These are phyloP conservation scores for Arrhopalites spinosus DNA, from an alignment of 2,888 invertebrate genomes.

Conservation along the genomic window DNA sequence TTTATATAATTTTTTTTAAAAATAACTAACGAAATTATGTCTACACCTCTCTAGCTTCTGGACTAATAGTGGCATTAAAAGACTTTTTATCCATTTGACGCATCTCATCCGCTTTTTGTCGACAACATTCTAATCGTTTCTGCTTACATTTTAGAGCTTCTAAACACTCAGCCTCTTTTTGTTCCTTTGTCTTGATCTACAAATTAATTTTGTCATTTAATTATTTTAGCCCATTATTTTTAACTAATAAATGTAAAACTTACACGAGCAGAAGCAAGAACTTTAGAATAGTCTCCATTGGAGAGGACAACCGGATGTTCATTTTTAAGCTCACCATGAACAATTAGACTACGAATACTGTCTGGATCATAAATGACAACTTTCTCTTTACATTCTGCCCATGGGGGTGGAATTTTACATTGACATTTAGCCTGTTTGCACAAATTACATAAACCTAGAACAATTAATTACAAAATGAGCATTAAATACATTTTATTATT, in stretches of 20 bases:
- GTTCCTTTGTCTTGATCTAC: slow-evolving; percentile 44
- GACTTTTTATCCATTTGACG: slow-evolving; percentile 45
- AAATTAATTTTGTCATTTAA: not conserved
- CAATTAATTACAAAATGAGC: not conserved
- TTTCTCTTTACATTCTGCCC: slow-evolving; percentile 54
- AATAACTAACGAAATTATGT: no score
- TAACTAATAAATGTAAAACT: not conserved
- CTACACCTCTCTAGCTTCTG: slow-evolving; percentile 48
- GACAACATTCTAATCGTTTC: slow-evolving; percentile 40
- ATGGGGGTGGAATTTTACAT: slow-evolving; percentile 51
- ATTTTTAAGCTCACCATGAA: slow-evolving; percentile 54
- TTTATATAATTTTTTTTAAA: no score
- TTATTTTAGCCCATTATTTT: not conserved
- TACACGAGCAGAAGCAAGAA: slow-evolving; percentile 17
- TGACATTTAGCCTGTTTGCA: slow-evolving; percentile 47
- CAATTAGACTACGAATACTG: slow-evolving; percentile 48
- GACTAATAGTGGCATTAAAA: slow-evolving; percentile 50
- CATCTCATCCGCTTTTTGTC: slow-evolving; percentile 51
- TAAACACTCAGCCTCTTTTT: slow-evolving; percentile 43
- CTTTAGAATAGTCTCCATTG: slow-evolving; percentile 42
- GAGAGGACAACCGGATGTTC: slow-evolving; percentile 53
- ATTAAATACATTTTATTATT: not conserved
- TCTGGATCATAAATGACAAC: slow-evolving; percentile 53
- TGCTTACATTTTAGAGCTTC: slow-evolving; percentile 33
- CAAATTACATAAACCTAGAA: slow-evolving; percentile 46